These are phyloP conservation scores for Drosophila baimaii DNA, from an alignment of 1,140 invertebrate genomes.

Conservation along the genomic window DNA sequence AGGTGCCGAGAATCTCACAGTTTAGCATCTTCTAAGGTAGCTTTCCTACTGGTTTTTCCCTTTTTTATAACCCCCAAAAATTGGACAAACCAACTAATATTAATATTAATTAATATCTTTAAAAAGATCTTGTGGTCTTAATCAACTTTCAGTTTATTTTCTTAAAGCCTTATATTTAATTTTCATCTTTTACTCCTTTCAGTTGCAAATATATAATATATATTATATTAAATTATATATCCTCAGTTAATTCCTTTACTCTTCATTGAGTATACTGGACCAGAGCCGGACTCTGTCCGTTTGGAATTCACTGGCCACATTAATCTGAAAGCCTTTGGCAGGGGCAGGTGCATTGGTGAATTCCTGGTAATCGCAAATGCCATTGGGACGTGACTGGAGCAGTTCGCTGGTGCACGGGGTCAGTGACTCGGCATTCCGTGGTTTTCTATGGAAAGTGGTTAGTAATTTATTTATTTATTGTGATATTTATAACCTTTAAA, in stretches of 20 bases:
- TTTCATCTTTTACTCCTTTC: not conserved
- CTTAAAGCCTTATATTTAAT: not conserved
- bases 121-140: not conserved
- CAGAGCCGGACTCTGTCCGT: constrained; percentile 53
- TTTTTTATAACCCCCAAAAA: not conserved
- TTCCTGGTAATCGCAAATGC: constrained; percentile 75
- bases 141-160: not conserved
- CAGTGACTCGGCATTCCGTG: constrained; percentile 33
- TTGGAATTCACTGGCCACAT: constrained; percentile 47
- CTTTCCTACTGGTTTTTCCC: not conserved
- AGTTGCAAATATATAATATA: not conserved
- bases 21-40: too few species aligned
- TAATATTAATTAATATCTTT: not conserved
- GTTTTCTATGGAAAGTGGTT: constrained; percentile 43
- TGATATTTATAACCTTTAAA: too few species aligned
- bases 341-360: constrained; percentile 53
- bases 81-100: not conserved
- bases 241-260: not conserved
- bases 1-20: too few species aligned
- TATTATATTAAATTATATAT: too few species aligned
- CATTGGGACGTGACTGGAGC: constrained; percentile 49
- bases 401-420: constrained; percentile 36
- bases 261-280: constrained; percentile 52
- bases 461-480: not conserved
- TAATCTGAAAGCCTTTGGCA: constrained; percentile 20